These are phyloP conservation scores for Bimastos eiseni DNA, from an alignment of 2,888 invertebrate species.

Conservation along the genomic window DNA sequence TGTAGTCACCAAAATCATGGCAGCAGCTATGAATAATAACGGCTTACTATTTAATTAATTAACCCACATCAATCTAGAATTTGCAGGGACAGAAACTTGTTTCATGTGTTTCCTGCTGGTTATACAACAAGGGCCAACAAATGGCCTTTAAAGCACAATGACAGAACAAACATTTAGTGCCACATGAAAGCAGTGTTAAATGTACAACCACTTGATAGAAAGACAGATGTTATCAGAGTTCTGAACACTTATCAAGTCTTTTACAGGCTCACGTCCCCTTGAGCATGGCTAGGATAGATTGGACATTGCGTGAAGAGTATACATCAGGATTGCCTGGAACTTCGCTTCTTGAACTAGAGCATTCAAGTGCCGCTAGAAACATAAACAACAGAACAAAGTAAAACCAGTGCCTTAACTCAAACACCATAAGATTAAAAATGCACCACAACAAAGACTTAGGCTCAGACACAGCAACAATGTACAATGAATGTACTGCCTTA, in stretches of 20 bases:
- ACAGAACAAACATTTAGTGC: not conserved
- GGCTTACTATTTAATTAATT: not conserved
- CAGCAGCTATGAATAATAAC: not conserved
- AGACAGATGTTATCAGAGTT: constrained; percentile 23
- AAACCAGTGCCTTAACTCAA: not conserved
- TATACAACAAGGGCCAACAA: not conserved
- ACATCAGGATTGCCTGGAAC: constrained; percentile 10
- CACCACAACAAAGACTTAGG: not conserved
- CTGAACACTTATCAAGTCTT: constrained; percentile 4
- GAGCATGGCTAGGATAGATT: not conserved
- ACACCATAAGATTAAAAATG: not conserved
- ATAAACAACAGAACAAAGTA: constrained; percentile 1
- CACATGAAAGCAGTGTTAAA: not conserved
- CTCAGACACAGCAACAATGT: not conserved
- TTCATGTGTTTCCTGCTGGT: not conserved
- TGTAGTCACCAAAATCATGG: not conserved
- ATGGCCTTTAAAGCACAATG: not conserved
- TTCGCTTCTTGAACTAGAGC: constrained; percentile 20
- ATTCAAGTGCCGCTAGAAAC: constrained; percentile 22
- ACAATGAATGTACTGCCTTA: not conserved
- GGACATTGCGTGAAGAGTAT: not conserved
- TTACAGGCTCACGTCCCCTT: not conserved
- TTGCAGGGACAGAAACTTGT: not conserved
- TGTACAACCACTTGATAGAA: not conserved
- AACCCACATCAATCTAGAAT: not conserved